Base-by-base conservation (phyloP, 37 sponge, comb jelly and placozoan species). In the Crambe crambe region DNA sequence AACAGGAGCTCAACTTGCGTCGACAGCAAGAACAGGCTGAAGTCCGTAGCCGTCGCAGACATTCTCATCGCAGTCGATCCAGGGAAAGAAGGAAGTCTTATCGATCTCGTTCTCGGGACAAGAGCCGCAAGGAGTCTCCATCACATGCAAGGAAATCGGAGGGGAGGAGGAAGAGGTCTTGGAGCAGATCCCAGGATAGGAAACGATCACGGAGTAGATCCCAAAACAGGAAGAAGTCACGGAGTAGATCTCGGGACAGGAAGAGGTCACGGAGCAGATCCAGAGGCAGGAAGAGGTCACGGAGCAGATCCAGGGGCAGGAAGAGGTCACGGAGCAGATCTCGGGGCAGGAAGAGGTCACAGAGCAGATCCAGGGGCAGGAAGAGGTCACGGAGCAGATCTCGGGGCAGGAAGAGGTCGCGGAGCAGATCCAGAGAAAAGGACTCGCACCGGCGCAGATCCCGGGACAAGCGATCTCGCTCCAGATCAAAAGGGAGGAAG, bases 1-100 rank as follows among this genome's bases (percentile, higher is more conserved):
- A 36, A 70, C 43, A 56, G 40, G 72, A 56, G 5, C 25, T 41
- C 25, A 60, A 17, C 22, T 17, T 21, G 18, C 23, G 65, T 12
- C 29, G 34, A 30, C 2, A 17, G 18, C 31, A 29, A 34, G 47
- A 79, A 44, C 21, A 32, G 2, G 54, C 20, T 17, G 27, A 20
- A 38, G 1, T 2, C 3, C n/a, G 37, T 23, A 4, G 42, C 30
- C 57, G 21, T 38, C 61, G 42, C 6, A 37, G 42, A 39, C n/a
- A 47, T 56, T 73, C 74, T 54, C 54, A 30, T 73, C 74, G 56
- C 32, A 73, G 74, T 73, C 54, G 51, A 29, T 47, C 74, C 12
- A 73, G 36, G 57, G 74, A 36, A 6, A 56, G 54, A 47, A 56
- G 43, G 27, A 70, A 17, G 27, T 70, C 71, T 5, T 23, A 56